These are phyloP conservation scores for Alcedo atthis DNA, from an alignment of 2,797 vertebrate genomes.

Conservation along the genomic window DNA sequence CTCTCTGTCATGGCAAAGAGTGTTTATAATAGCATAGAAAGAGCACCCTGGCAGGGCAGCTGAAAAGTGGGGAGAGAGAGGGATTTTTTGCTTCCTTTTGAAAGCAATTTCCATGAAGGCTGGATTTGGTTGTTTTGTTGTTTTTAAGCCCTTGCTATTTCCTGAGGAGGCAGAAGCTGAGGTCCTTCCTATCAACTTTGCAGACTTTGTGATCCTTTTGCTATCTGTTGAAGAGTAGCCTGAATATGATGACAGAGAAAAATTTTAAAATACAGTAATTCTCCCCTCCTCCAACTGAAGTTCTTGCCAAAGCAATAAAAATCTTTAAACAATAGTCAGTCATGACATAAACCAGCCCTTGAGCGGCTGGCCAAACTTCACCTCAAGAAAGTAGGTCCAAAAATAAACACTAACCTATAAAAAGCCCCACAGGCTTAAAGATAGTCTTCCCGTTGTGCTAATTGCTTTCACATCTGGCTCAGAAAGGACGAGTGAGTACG, in stretches of 20 bases:
- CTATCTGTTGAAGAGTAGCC: conserved; percentile 2
- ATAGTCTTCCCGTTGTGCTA: conserved; percentile 21
- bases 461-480: conserved; percentile 64
- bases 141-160: neutral
- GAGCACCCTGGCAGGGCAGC: neutral
- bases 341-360: conserved; percentile 50
- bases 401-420: conserved; percentile 67
- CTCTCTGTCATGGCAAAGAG: neutral
- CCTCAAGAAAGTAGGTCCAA: conserved; percentile 48
- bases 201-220: neutral
- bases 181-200: neutral
- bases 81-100: neutral
- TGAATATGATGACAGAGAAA: neutral
- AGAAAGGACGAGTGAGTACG: neutral
- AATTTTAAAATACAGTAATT: neutral
- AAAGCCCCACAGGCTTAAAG: conserved; percentile 31
- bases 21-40: neutral
- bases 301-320: conserved; percentile 49
- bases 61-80: neutral
- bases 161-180: conserved; percentile 2
- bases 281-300: neutral
- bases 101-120: neutral
- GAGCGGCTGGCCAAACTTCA: conserved; percentile 28
- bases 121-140: neutral
- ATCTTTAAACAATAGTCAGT: conserved; percentile 49